These are phyloP conservation scores for Craniophora ligustri DNA, from an alignment of 2,888 invertebrate genomes.

Conservation along the genomic window DNA sequence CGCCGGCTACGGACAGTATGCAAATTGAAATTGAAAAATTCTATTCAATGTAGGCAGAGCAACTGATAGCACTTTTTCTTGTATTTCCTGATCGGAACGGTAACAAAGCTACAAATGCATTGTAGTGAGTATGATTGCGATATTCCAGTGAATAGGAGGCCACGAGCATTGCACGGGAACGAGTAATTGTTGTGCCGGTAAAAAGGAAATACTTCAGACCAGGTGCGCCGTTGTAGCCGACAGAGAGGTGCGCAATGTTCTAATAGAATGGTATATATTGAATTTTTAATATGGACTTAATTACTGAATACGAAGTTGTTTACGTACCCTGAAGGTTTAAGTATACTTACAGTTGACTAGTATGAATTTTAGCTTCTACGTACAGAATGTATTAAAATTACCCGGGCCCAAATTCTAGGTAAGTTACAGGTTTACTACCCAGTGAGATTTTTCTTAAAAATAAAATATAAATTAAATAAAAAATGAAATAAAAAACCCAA, in stretches of 20 bases:
- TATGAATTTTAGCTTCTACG: too few species aligned
- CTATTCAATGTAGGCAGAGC: conserved; percentile 18
- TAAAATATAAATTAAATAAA: too few species aligned
- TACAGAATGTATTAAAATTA: too few species aligned
- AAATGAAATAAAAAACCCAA: too few species aligned
- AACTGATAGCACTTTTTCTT: conserved; percentile 22
- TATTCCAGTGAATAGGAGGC: conserved; percentile 27
- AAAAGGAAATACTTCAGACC: conserved; percentile 23
- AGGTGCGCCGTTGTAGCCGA: conserved; percentile 5
- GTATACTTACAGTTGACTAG: too few species aligned
- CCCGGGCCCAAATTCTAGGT: too few species aligned
- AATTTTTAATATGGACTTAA: background rate
- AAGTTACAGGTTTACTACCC: too few species aligned
- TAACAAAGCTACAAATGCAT: conserved; percentile 31
- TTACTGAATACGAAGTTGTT: too few species aligned
- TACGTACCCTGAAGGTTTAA: too few species aligned
- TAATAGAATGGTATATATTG: background rate
- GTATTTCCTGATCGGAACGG: conserved; percentile 21
- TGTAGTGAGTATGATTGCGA: conserved; percentile 25
- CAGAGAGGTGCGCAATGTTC: background rate
- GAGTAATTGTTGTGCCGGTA: conserved; percentile 40
- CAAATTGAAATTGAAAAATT: conserved; percentile 24
- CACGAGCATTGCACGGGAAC: conserved; percentile 17
- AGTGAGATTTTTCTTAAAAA: too few species aligned
- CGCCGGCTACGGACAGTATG: background rate